phyloP scores from a whole-genome alignment of 2,888 invertebrate species.

The Agapostemon virescens region DNA sequence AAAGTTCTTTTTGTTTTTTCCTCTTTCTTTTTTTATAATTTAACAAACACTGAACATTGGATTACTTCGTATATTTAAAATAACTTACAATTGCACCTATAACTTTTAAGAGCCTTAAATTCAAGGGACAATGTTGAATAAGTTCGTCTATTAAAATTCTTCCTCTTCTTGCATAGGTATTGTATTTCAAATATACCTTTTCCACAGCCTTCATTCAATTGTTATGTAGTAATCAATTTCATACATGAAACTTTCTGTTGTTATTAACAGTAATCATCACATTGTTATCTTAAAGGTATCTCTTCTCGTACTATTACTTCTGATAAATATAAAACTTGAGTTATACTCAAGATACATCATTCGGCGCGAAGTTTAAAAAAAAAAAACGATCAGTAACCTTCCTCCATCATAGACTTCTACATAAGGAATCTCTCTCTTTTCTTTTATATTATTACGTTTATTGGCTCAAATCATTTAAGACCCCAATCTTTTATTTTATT shows the following conservation, averaged over 20 bases:
- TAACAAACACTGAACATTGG: neutral
- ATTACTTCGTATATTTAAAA: slow-evolving; percentile 1
- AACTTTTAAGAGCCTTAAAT: slow-evolving; percentile 19
- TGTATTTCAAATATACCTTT: slow-evolving; percentile 69
- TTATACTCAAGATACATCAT: slow-evolving; percentile 37
- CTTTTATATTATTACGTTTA: slow-evolving; percentile 37
- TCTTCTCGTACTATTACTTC: slow-evolving; percentile 43
- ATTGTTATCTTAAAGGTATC: slow-evolving; percentile 61
- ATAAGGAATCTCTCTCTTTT: slow-evolving; percentile 20
- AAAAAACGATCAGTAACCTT: slow-evolving; percentile 23
- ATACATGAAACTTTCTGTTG: slow-evolving; percentile 66
- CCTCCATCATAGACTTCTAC: slow-evolving; percentile 5
- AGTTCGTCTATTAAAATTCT: slow-evolving; percentile 53
- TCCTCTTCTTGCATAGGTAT: slow-evolving; percentile 56
- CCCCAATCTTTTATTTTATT: slow-evolving; percentile 46
- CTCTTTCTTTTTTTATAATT: neutral
- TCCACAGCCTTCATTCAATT: slow-evolving; percentile 69
- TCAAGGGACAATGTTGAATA: slow-evolving; percentile 52
- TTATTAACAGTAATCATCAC: slow-evolving; percentile 67
- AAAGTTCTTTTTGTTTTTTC: neutral
- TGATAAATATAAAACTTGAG: slow-evolving; percentile 40
- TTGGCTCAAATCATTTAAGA: slow-evolving; percentile 47
- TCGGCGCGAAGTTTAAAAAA: slow-evolving; percentile 36
- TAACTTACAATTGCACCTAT: slow-evolving; percentile 22
- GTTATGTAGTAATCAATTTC: slow-evolving; percentile 61